Conservation (phyloP, 1,140 invertebrate species). For the Helicoverpa armigera region DNA sequence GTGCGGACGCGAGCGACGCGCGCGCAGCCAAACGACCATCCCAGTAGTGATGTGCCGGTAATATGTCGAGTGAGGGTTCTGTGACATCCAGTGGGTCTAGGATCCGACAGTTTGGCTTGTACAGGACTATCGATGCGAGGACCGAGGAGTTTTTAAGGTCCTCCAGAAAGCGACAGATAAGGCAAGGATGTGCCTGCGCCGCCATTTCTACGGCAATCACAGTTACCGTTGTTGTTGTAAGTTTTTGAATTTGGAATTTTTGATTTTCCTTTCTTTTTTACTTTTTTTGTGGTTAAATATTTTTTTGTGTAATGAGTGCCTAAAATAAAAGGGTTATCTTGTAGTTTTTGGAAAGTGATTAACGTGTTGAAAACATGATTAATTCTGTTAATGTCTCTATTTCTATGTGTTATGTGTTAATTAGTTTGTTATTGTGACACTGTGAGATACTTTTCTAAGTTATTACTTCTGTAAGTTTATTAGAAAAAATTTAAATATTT, state of each 20-base stretch:
- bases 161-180: conserved; percentile 75
- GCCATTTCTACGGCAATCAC: conserved; percentile 78
- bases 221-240: conserved; percentile 80
- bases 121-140: conserved; percentile 78
- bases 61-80: conserved; percentile 77
- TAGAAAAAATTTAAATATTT: too few species aligned
- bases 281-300: not conserved
- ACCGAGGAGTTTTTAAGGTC: conserved; percentile 80
- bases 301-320: not conserved
- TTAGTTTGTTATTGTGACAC: too few species aligned
- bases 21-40: conserved; percentile 56
- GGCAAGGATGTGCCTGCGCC: conserved; percentile 80
- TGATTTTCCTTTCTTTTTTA: too few species aligned
- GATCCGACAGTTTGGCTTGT: conserved; percentile 77
- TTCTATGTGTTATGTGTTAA: too few species aligned
- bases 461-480: too few species aligned
- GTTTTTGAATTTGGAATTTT: conserved; percentile 41
- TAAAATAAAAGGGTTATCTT: not conserved
- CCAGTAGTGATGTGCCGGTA: conserved; percentile 73
- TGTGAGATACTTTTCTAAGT: too few species aligned
- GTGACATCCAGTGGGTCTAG: conserved; percentile 62
- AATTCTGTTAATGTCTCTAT: too few species aligned
- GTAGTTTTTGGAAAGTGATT: too few species aligned
- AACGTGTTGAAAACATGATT: too few species aligned
- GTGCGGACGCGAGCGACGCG: conserved; percentile 63